Conservation (phyloP, 2,888 invertebrate genomes). For the Augochlorella aurata region DNA sequence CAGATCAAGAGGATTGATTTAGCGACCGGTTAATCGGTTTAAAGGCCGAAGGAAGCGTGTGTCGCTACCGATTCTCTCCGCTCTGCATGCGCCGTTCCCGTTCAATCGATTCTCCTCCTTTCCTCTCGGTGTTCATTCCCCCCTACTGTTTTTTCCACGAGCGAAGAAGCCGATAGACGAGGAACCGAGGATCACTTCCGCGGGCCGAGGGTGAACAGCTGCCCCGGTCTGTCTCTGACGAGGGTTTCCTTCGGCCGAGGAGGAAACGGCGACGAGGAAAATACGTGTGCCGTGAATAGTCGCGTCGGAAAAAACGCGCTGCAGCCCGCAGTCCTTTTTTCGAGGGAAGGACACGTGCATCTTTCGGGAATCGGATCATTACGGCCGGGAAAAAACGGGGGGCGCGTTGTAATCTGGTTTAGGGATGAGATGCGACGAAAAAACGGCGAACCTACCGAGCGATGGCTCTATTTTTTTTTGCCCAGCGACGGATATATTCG, state of each 20-base stretch:
- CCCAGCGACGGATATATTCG: no score
- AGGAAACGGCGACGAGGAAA: constrained; percentile 64
- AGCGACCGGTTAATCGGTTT: constrained; percentile 49
- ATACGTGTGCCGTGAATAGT: background rate
- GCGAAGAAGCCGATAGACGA: constrained; percentile 59
- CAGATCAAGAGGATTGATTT: constrained; percentile 25
- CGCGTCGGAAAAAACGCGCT: background rate
- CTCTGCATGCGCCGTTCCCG: constrained; percentile 7
- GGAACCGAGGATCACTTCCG: constrained; percentile 68
- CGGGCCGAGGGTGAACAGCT: constrained; percentile 66
- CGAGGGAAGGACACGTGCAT: background rate
- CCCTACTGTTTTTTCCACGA: constrained; percentile 43
- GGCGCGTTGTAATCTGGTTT: no score
- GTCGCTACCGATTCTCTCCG: constrained; percentile 35
- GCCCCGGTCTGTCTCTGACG: constrained; percentile 52
- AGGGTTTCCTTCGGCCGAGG: constrained; percentile 67
- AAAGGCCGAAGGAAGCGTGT: constrained; percentile 33
- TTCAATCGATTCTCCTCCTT: constrained; percentile 47
- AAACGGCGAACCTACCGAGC: no score
- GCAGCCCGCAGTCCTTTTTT: no score
- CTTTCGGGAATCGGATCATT: background rate
- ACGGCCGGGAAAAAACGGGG: no score
- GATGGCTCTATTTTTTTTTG: no score
- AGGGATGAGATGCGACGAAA: no score
- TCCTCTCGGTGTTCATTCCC: constrained; percentile 15